phyloP scores from a whole-genome alignment of 2,888 invertebrate species.

The Netelia melanura region DNA sequence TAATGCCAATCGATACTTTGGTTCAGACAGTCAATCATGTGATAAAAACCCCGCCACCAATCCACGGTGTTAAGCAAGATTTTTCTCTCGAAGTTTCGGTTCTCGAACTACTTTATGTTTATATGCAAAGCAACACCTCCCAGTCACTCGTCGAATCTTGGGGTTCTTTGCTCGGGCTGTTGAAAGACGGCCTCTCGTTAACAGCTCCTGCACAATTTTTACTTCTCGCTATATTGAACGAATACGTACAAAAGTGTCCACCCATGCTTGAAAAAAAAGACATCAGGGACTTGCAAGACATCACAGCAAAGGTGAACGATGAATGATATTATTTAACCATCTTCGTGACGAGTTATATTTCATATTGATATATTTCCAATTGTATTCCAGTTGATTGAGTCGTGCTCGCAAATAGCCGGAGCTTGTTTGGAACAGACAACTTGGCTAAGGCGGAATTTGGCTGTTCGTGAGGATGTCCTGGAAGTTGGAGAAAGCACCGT shows the following conservation, averaged over 20 bases:
- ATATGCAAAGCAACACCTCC: conserved; percentile 89
- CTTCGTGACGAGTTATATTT: conserved; percentile 17
- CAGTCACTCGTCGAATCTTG: conserved; percentile 92
- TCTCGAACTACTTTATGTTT: conserved; percentile 92
- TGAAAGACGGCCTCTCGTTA: conserved; percentile 90
- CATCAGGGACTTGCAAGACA: conserved; percentile 92
- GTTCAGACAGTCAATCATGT: conserved; percentile 93
- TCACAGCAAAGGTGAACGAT: conserved; percentile 87
- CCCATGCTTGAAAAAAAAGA: conserved; percentile 92
- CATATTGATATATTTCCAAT: conserved; percentile 19
- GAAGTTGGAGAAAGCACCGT: conserved; percentile 84
- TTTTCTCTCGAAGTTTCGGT: conserved; percentile 91
- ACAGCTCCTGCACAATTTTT: conserved; percentile 93
- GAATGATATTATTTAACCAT: conserved; percentile 3
- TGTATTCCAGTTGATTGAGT: conserved; percentile 89
- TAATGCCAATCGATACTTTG: conserved; percentile 93
- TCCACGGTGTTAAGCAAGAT: conserved; percentile 87
- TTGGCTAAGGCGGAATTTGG: conserved; percentile 93
- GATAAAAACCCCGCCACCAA: conserved; percentile 90
- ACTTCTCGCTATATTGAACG: conserved; percentile 91
- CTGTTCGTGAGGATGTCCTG: conserved; percentile 90
- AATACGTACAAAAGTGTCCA: conserved; percentile 92
- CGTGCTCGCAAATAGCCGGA: conserved; percentile 93
- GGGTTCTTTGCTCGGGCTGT: conserved; percentile 90
- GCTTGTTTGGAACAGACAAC: conserved; percentile 96